Percentiles rank a stretch among this genome's conserved stretches.
Conservation (phyloP, 2,797 vertebrate genomes). For the Champsocephalus esox region DNA sequence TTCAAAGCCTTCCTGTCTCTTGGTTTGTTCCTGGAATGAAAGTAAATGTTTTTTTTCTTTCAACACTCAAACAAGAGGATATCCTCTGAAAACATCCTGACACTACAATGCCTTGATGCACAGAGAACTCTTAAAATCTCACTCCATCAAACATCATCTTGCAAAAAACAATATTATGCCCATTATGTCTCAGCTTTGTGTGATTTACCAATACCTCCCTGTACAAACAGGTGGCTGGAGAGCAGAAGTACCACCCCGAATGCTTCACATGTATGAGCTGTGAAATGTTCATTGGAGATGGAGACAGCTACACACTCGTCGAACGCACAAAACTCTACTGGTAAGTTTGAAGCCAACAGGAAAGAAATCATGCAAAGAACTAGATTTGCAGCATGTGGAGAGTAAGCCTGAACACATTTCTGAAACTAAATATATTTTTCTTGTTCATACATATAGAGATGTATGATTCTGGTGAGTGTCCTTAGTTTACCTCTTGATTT, state of each 20-base stretch:
- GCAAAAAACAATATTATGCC: background rate
- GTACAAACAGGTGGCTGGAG: constrained; percentile 90
- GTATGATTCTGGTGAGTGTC: background rate
- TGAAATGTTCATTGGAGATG: constrained; percentile 91
- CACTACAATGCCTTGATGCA: constrained; percentile 29
- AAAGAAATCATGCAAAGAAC: background rate
- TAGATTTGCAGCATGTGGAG: background rate
- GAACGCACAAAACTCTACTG: constrained; percentile 93
- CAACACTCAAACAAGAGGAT: constrained; percentile 56
- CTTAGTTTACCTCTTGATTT: background rate
- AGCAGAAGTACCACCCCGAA: constrained; percentile 96
- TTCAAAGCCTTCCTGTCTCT: constrained; percentile 62
- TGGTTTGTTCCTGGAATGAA: constrained; percentile 48
- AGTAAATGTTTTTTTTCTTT: constrained; percentile 46
- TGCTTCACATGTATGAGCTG: constrained; percentile 94
- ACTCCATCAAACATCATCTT: constrained; percentile 4
- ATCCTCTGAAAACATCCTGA: constrained; percentile 73
- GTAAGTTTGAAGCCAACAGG: constrained; percentile 45
- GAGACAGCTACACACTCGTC: constrained; percentile 93
- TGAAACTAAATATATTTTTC: too few relatives aligned
- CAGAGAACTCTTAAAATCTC: constrained; percentile 15
- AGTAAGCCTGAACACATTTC: too few relatives aligned
- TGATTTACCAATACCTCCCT: constrained; percentile 4
- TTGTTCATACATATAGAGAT: background rate
- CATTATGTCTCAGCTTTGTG: background rate